phyloP scores from a whole-genome alignment of 2,797 vertebrate genomes.

The Pampus argenteus region DNA sequence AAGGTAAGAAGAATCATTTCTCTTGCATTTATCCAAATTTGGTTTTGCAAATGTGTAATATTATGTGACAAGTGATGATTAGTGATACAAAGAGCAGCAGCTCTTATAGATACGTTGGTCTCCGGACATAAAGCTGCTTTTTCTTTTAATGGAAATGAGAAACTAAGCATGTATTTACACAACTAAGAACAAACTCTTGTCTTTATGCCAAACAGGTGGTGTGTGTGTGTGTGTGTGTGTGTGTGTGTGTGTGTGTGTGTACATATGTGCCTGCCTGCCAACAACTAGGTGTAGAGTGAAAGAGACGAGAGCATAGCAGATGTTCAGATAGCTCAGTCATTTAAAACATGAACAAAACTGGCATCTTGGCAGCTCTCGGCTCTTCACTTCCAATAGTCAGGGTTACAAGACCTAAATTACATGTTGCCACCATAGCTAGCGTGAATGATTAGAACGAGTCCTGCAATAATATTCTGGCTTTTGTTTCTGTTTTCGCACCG shows the following conservation, averaged over 20 bases:
- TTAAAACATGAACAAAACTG: slow-evolving; percentile 68
- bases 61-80: slow-evolving; percentile 4
- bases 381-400: slow-evolving; percentile 58
- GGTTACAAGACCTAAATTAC: slow-evolving; percentile 68
- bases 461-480: slow-evolving; percentile 63
- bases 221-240: slow-evolving; percentile 29
- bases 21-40: slow-evolving; percentile 12
- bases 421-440: slow-evolving; percentile 62
- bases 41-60: background rate
- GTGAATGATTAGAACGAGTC: slow-evolving; percentile 66
- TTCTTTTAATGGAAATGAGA: slow-evolving; percentile 49
- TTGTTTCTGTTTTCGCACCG: slow-evolving; percentile 58
- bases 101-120: background rate
- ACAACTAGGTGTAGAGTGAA: slow-evolving; percentile 62
- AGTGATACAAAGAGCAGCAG: slow-evolving; percentile 19
- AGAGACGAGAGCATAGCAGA: slow-evolving; percentile 71
- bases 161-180: slow-evolving; percentile 59
- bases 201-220: slow-evolving; percentile 70
- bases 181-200: slow-evolving; percentile 57
- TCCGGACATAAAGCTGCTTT: slow-evolving; percentile 11
- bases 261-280: slow-evolving; percentile 54
- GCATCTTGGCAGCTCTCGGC: slow-evolving; percentile 58
- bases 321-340: slow-evolving; percentile 73
- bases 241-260: slow-evolving; percentile 24
- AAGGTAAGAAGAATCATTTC: slow-evolving; percentile 12